Base-by-base conservation (phyloP, 2,113 vertebrate genomes). In the Aythya baeri region DNA sequence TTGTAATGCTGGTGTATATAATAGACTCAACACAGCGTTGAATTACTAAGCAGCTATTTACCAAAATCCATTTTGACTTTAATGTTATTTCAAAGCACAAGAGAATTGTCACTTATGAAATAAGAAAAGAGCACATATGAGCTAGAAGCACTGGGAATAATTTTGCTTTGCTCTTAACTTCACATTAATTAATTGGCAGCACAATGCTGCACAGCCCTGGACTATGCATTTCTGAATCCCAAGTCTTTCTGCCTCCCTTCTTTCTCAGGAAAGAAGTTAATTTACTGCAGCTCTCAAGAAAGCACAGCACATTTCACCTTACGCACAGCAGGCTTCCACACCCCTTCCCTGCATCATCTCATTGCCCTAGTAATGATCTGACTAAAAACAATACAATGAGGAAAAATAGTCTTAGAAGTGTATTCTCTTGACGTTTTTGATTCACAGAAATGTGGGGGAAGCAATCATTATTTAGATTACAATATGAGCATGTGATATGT, bases 391-490 rank as follows among this genome's bases (percentile, higher is more conserved):
- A 61, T 10, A 63, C 36, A 14, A 86, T 65, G 52, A 63, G 34
- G 50, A 74, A 11, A 9, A 91, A 49, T 4, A 55, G 20, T 61
- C 85, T 88, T 57, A 57, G 23, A 81, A 52, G 32, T 34, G 17
- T 90, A 93, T 81, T 90, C 26, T 65, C 52, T 26, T 74, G 52
- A 65, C 6, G 16, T 77, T 83, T 90, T 93, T 83, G 43, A 63
- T 81, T 73, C n/a, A 85, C 20, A 77, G 59, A 74, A 80, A 79
- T 1, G 1, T 58, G n/a, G 31, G 11, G 6, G 41, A 86, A 78
- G 34, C 38, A 52, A 41, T 41, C 36, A 78, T 96, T 88, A 74
- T 67, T 93, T 94, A 81, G 49, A 89, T 96, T 91, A 68, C 57
- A 86, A 7, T 50, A 38, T 22, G 11, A 65, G n/a, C 12, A 3